phyloP scores from a whole-genome alignment of 2,888 invertebrate species.

The Pyrochroa serraticornis region DNA sequence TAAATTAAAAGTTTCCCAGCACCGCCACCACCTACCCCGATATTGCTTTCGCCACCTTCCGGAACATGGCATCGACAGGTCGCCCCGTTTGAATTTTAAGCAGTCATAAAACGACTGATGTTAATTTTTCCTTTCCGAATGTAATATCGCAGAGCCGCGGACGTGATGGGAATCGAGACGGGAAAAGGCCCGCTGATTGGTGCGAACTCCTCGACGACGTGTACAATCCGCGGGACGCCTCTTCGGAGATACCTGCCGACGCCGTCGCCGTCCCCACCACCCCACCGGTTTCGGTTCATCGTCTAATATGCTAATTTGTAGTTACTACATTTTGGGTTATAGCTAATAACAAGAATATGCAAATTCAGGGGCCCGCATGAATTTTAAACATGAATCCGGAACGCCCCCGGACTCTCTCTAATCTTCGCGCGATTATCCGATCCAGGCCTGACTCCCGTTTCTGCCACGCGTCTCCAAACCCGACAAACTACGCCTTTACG shows the following conservation, averaged over 20 bases:
- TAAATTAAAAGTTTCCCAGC: constrained; percentile 51
- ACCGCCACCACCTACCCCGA: constrained; percentile 25
- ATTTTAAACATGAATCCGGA: constrained; percentile 30
- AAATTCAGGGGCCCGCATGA: constrained; percentile 37
- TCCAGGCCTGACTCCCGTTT: background rate
- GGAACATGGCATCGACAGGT: constrained; percentile 38
- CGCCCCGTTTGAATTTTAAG: constrained; percentile 50
- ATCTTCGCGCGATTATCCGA: constrained; percentile 1
- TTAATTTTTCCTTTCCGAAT: constrained; percentile 58
- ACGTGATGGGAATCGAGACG: constrained; percentile 44
- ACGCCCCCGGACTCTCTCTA: constrained; percentile 1
- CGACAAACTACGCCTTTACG: background rate
- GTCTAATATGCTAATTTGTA: constrained; percentile 48
- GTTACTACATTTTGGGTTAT: constrained; percentile 47
- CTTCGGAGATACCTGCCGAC: constrained; percentile 19
- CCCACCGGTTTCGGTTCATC: constrained; percentile 41
- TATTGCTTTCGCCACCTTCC: constrained; percentile 36
- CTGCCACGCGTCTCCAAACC: background rate
- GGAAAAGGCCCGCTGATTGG: constrained; percentile 40
- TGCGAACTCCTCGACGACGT: constrained; percentile 37
- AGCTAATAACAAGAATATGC: constrained; percentile 47
- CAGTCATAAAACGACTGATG: constrained; percentile 60
- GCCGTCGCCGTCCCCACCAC: constrained; percentile 5
- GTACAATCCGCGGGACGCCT: constrained; percentile 32
- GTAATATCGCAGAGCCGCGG: constrained; percentile 53